phyloP scores from a whole-genome alignment of 2,888 invertebrate species.

The Unio pictorum region DNA sequence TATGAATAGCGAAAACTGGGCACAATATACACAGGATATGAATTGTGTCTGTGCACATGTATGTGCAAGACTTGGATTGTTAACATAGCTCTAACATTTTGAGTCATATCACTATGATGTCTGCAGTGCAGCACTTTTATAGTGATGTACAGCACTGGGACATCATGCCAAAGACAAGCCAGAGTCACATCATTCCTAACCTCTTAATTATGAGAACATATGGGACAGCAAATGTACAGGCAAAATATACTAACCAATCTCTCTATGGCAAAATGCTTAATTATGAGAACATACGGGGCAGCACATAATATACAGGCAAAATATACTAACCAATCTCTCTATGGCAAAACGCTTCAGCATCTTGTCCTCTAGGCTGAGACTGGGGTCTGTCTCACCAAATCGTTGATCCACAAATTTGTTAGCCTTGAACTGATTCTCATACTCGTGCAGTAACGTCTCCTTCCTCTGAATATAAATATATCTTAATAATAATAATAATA shows the following conservation, averaged over 20 bases:
- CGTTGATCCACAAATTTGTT: slow-evolving; percentile 91
- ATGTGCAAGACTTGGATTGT: no score
- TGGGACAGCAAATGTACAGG: background rate
- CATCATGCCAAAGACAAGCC: no score
- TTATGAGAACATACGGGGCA: background rate
- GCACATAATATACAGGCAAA: background rate
- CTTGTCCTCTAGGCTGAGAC: slow-evolving; percentile 83
- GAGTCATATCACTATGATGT: no score
- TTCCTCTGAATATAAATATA: slow-evolving; percentile 78
- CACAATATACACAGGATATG: no score
- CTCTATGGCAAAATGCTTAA: slow-evolving; percentile 86
- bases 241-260: slow-evolving; percentile 71
- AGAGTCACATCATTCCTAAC: no score
- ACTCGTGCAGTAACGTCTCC: slow-evolving; percentile 89
- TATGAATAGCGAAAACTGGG: no score
- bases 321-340: slow-evolving; percentile 76
- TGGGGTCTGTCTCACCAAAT: slow-evolving; percentile 85
- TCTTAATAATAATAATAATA: background rate
- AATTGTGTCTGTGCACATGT: no score
- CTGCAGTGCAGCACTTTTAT: no score
- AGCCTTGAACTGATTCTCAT: slow-evolving; percentile 84
- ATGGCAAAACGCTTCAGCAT: slow-evolving; percentile 87
- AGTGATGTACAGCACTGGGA: no score
- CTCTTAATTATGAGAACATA: no score
- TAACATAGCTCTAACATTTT: no score